A percentile compares a stretch with the other conserved stretches of the same genome.
phyloP scores from a whole-genome alignment of 1,140 invertebrate species.

The Drosophila athabasca region DNA sequence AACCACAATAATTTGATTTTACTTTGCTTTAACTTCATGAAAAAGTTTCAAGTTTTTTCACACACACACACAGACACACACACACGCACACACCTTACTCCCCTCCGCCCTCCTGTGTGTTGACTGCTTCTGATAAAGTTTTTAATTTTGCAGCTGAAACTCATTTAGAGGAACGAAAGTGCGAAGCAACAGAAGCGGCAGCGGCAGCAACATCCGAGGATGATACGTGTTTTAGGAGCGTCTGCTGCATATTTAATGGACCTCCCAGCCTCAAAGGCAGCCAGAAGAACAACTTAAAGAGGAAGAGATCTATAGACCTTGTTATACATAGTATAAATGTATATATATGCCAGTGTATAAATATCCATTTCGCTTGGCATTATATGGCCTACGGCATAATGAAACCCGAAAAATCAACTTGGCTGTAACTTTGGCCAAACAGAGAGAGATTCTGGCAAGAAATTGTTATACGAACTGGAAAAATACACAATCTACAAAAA shows the following conservation, averaged over 20 bases:
- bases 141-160: constrained; percentile 81
- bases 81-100: constrained; percentile 32
- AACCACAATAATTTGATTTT: constrained; percentile 83
- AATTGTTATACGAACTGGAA: constrained; percentile 74
- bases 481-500: constrained; percentile 80
- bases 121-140: constrained; percentile 66
- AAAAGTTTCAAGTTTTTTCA: constrained; percentile 79
- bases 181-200: constrained; percentile 37
- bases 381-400: constrained; percentile 28
- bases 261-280: neutral
- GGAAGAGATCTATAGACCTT: neutral
- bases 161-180: constrained; percentile 79
- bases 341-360: constrained; percentile 9
- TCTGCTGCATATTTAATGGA: constrained; percentile 74
- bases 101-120: neutral
- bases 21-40: constrained; percentile 82
- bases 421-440: constrained; percentile 61
- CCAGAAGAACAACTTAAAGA: constrained; percentile 43
- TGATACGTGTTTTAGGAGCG: constrained; percentile 69
- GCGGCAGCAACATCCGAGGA: constrained; percentile 37
- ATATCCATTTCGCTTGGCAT: constrained; percentile 11
- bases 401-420: constrained; percentile 47
- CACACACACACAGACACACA: constrained; percentile 26
- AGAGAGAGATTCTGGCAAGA: constrained; percentile 49
- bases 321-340: neutral